Evolutionary conservation across 2,888 invertebrate species (phyloP), one percentile per base, ranked within the genome.

Genomic region (Meteorus colon): DNA sequence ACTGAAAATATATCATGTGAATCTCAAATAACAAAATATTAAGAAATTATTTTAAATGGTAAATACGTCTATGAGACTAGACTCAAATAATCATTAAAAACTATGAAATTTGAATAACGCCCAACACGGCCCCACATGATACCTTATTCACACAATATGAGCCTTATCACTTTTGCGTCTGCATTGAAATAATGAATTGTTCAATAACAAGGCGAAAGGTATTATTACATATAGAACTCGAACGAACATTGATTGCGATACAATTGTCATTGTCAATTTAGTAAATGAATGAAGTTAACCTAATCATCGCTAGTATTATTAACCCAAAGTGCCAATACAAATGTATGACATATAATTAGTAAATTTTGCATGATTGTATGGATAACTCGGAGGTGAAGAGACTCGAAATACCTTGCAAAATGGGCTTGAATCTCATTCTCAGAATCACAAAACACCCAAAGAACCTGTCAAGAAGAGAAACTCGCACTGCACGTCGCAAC

Each of bases 381-480:
- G 12, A 41, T 12, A 41, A 41, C 41, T 41, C 8, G 41, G 12
- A 41, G 41, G 12, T 41, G 12, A 41, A 41, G 12, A 41, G 41
- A 2, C 41, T 41, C 41, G 12, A 41, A 12, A 41, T 41, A 19
- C n/a, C n/a, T 6, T 8, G 24, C 55, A 14, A n/a, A 19, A 55
- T 55, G 55, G 8, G 5, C 55, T n/a, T 8, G 55, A 55, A 55
- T 19, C 55, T 55, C 19, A 55, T 55, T 55, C 55, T 55, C 55
- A 55, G 55, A 55, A 55, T 55, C 55, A 55, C 55, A 19, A n/a
- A 55, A 8, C 55, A 55, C 4, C 8, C 55, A n/a, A 19, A 4
- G 55, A 55, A 55, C 55, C 55, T 55, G 55, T 55, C 55, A 55
- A 55, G 55, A 55, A 55, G 55, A 55, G 55, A 55, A 55, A 55